phyloP scores from a whole-genome alignment of 2,113 vertebrate genomes.

The Uropsilus gracilis region DNA sequence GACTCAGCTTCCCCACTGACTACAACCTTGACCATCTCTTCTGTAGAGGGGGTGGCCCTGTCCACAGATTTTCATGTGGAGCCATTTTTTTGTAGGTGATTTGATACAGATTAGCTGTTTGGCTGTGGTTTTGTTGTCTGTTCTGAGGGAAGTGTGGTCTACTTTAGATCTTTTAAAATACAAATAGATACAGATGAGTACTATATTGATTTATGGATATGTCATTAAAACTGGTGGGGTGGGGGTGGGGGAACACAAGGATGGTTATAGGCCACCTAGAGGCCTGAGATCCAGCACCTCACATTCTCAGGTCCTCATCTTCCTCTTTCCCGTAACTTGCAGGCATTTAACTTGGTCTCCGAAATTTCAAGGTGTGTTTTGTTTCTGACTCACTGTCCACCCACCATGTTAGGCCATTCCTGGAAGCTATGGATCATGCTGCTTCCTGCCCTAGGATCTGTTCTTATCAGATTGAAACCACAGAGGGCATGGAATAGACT shows the following conservation, averaged over 20 bases:
- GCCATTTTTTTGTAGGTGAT: not conserved
- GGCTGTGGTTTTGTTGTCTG: not conserved
- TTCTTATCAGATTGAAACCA: not conserved
- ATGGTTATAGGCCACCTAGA: accelerated
- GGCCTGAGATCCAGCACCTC: not conserved
- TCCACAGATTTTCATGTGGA: not conserved
- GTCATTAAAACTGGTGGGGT: not conserved
- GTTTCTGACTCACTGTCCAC: not conserved
- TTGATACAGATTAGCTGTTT: not conserved
- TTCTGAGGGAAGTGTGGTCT: not conserved
- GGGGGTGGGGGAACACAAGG: not conserved
- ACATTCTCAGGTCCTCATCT: not conserved
- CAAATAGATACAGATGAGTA: not conserved
- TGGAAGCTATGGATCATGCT: not conserved
- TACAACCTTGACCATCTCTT: not conserved
- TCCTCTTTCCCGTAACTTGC: not conserved
- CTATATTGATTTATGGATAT: not conserved
- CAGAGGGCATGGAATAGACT: not conserved
- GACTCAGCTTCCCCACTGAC: not conserved
- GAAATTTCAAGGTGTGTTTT: not conserved
- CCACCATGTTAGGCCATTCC: not conserved
- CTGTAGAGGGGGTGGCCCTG: not conserved
- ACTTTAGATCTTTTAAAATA: not conserved
- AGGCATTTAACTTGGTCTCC: not conserved
- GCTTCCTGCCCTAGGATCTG: not conserved